A percentile compares a stretch with the other conserved stretches of the same genome.
These are phyloP conservation scores for Diplogasteroides magnus DNA, from an alignment of 1,140 invertebrate genomes.

Conservation along the genomic window DNA sequence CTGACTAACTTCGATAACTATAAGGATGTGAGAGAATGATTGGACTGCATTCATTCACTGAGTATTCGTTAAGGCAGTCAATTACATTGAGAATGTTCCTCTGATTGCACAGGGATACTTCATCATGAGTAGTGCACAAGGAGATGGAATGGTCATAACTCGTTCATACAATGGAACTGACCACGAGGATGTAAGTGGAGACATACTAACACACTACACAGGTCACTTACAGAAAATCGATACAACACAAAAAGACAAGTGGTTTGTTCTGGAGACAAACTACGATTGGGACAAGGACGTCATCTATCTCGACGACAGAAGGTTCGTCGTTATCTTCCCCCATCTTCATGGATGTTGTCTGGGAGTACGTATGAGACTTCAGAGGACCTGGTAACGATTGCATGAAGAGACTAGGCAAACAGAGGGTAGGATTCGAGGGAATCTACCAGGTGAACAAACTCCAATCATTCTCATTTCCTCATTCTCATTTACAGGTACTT, in stretches of 20 bases:
- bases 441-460: conserved; percentile 20
- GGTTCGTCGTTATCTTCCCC: not conserved
- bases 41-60: not conserved
- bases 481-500: conserved; percentile 8
- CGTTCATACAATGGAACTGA: conserved; percentile 22
- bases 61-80: conserved; percentile 5
- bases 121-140: conserved; percentile 13
- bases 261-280: conserved; percentile 27
- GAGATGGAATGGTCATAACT: conserved; percentile 21
- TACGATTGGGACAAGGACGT: conserved; percentile 23
- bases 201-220: too few relatives aligned
- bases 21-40: not conserved
- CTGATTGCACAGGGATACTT: conserved; percentile 19
- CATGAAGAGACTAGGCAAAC: conserved; percentile 23
- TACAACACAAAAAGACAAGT: conserved; percentile 7
- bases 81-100: conserved; percentile 12
- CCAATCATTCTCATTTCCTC: not conserved
- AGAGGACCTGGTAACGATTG: conserved; percentile 59
- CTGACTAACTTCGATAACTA: not conserved
- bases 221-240: conserved; percentile 10
- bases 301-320: conserved; percentile 23
- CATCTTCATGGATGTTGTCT: not conserved
- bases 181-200: conserved; percentile 15
- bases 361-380: not conserved
- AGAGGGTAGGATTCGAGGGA: conserved; percentile 8